A percentile compares a stretch with the other conserved stretches of the same genome.
phyloP scores from a whole-genome alignment of 2,113 vertebrate genomes.

The Meleagris gallopavo region DNA sequence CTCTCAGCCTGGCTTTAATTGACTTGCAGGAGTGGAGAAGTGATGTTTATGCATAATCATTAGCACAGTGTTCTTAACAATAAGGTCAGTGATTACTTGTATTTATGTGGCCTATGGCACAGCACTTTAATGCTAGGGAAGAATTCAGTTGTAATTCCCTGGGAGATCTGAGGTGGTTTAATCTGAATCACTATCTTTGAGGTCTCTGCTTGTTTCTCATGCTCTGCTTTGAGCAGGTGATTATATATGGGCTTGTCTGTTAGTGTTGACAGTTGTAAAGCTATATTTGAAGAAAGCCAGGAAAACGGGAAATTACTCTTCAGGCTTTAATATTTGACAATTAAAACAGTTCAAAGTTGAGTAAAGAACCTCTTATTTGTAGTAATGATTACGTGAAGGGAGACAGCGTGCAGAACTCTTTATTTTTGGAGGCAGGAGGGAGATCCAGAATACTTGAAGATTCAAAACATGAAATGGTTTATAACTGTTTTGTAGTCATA shows the following conservation, averaged over 20 bases:
- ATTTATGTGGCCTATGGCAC: not conserved
- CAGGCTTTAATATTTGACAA: not conserved
- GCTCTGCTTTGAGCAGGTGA: accelerated
- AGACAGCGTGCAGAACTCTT: not conserved
- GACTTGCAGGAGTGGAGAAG: not conserved
- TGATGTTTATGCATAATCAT: not conserved
- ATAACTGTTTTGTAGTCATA: not conserved
- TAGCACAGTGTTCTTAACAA: not conserved
- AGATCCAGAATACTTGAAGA: not conserved
- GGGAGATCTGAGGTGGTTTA: not conserved
- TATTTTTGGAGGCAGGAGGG: not conserved
- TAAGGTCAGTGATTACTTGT: not conserved
- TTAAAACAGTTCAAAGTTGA: not conserved
- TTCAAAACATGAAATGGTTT: accelerated
- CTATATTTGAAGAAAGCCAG: not conserved
- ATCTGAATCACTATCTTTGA: not conserved
- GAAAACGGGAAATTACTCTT: not conserved
- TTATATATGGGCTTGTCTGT: not conserved
- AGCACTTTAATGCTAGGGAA: not conserved
- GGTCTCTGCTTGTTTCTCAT: not conserved
- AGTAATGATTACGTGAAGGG: not conserved
- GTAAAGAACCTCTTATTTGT: not conserved
- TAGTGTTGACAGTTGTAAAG: not conserved
- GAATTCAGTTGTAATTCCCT: not conserved
- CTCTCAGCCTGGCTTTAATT: not conserved